Base-by-base conservation (phyloP, 2,888 invertebrate species). In the Mechanitis mazaeus region DNA sequence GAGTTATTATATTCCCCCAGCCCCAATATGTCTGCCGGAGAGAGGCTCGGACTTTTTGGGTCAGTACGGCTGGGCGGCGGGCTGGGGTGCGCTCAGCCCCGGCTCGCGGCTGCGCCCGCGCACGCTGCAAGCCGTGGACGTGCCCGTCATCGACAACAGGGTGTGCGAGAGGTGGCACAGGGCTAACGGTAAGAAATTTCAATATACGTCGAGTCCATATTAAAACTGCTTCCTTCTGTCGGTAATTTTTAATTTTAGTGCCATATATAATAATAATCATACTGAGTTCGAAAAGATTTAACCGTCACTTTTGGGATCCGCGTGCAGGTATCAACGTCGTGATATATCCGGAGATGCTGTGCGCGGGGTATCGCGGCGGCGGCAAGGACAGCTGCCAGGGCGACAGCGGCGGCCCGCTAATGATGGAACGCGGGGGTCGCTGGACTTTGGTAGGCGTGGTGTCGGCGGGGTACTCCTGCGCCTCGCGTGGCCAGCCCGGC, bases 331-430 rank as follows among this genome's bases (percentile, higher is more conserved):
- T 96, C 73, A 95, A 95, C 78, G 96, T 96, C 50, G 95, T 97
- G 20, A 97, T 97, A 75, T 97, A 97, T 83, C 97, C 97, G 54
- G 97, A 97, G 84, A 97, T 97, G 97, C 93, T 97, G 83, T 97
- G 97, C 79, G 97, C 97, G 0, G 97, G 97, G 2, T 97, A 97
- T 81, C 93, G 96, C 58, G 94, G 94, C 35, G 97, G 97, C 0
- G 96, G 97, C 42, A 94, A 95, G 73, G 96, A 96, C 83, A 94
- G 94, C 69, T 91, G 91, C 66, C 92, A 96, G 90, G 96, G 96
- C 0, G 96, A 96, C 84, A 95, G 95, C 54, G 97, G 97, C 0
- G 97, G 97, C 0, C 97, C 97, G 0, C 84, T 97, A 59, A 97
- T 97, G 97, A 86, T 97, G 68, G 97, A 97, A 79, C 93, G 94